Conservation (phyloP, 2,888 invertebrate species). For the Rhingia rostrata region DNA sequence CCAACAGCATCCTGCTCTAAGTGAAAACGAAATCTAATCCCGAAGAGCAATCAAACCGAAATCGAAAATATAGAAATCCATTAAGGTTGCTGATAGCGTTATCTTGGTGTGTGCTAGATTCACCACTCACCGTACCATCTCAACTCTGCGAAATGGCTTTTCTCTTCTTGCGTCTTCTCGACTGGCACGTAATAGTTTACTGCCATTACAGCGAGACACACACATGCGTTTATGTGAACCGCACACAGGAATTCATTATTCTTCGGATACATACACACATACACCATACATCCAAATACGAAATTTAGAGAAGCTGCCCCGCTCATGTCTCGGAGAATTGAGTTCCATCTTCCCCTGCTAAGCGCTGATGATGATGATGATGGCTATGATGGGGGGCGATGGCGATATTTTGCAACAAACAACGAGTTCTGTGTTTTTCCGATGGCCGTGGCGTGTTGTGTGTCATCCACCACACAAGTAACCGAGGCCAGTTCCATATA, state of each 20-base stretch:
- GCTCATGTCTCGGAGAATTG: constrained; percentile 64
- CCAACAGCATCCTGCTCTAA: constrained; percentile 72
- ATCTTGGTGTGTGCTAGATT: constrained; percentile 74
- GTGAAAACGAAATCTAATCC: constrained; percentile 79
- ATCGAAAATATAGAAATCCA: constrained; percentile 79
- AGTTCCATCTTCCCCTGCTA: constrained; percentile 69
- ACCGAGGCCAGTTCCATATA: constrained; percentile 73
- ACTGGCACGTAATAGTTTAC: constrained; percentile 69
- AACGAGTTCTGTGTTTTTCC: constrained; percentile 58
- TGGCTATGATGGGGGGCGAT: constrained; percentile 33
- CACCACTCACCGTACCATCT: constrained; percentile 31
- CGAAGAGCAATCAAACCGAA: constrained; percentile 79
- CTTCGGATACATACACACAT: constrained; percentile 55
- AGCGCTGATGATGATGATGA: constrained; percentile 68
- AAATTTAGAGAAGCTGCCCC: not conserved
- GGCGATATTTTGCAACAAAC: constrained; percentile 69
- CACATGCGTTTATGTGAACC: constrained; percentile 75
- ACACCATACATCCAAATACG: not conserved
- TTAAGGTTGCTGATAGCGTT: constrained; percentile 78
- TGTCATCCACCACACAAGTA: constrained; percentile 55
- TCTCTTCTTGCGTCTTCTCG: constrained; percentile 36
- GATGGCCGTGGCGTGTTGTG: constrained; percentile 61
- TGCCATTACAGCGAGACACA: constrained; percentile 68
- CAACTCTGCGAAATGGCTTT: constrained; percentile 56
- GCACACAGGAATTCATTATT: constrained; percentile 75